Percentiles rank a stretch among this genome's conserved stretches.
Evolutionary conservation across 2,113 vertebrate species (phyloP).

Genomic region (Tetrax tetrax): DNA sequence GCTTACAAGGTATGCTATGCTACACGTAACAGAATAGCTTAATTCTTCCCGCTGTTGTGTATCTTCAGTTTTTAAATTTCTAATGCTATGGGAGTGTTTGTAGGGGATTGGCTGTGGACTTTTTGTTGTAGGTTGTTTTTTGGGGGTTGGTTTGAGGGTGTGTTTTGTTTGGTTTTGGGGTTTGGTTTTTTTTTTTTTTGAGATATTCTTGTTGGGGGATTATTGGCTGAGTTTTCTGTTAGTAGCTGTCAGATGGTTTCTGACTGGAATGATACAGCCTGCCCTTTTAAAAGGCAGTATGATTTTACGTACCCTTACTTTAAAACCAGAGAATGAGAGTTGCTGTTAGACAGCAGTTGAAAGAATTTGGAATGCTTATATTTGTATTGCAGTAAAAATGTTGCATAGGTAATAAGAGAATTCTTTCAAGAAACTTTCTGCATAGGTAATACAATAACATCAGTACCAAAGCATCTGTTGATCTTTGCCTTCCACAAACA

Average conservation of each 20-base stretch:
- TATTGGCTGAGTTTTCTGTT: background rate
- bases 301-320: background rate
- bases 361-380: background rate
- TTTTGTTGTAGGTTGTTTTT: background rate
- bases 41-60: background rate
- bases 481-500: background rate
- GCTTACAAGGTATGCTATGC: slow-evolving; percentile 86
- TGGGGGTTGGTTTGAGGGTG: background rate
- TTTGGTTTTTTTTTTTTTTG: background rate
- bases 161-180: background rate
- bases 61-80: background rate
- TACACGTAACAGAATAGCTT: background rate
- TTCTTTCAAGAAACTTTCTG: background rate
- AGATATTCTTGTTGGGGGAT: background rate
- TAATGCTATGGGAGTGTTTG: background rate
- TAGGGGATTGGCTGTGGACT: background rate
- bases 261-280: background rate
- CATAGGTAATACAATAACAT: background rate
- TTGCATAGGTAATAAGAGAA: background rate
- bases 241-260: background rate
- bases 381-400: background rate
- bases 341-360: background rate
- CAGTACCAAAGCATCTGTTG: background rate
- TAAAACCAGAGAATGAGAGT: background rate
- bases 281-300: background rate